Percentiles rank a stretch among this genome's conserved stretches.
Conservation (phyloP, 2,113 vertebrate genomes). For the Rostratula benghalensis region DNA sequence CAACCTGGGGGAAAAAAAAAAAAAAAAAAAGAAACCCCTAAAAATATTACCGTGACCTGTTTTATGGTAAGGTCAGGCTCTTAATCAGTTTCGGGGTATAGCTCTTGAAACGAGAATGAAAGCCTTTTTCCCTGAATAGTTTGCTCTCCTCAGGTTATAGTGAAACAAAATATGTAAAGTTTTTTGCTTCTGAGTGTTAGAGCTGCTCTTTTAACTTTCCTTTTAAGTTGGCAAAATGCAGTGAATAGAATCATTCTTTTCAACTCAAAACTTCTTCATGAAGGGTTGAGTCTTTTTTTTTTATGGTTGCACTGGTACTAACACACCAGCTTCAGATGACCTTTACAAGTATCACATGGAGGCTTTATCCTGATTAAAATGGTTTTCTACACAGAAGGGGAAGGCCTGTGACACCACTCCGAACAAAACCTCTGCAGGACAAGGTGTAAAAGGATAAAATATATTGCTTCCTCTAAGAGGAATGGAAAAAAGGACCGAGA, state of each 20-base stretch:
- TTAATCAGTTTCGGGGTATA: conserved; percentile 74
- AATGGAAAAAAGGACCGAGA: conserved; percentile 56
- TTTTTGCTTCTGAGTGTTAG: conserved; percentile 72
- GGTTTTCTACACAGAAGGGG: conserved; percentile 72
- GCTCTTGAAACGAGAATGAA: conserved; percentile 76
- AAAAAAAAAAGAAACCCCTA: conserved; percentile 7
- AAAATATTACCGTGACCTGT: conserved; percentile 60
- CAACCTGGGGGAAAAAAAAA: neutral
- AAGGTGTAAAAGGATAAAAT: conserved; percentile 72
- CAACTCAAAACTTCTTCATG: conserved; percentile 75
- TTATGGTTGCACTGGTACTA: conserved; percentile 73
- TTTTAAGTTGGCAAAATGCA: conserved; percentile 76
- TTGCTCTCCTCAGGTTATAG: conserved; percentile 72
- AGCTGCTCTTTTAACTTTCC: conserved; percentile 75
- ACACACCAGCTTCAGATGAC: conserved; percentile 58
- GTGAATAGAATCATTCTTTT: conserved; percentile 79
- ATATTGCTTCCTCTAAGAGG: conserved; percentile 67
- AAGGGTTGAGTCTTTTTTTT: conserved; percentile 70
- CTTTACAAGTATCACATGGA: conserved; percentile 71
- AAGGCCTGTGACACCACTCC: conserved; percentile 71
- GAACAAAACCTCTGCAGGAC: conserved; percentile 75
- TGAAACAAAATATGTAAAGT: conserved; percentile 80
- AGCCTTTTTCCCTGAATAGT: conserved; percentile 71
- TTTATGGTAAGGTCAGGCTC: conserved; percentile 65
- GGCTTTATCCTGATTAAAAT: conserved; percentile 79